These are phyloP conservation scores for Rhodeus uyekii DNA, from an alignment of 2,797 vertebrate genomes.

Conservation along the genomic window DNA sequence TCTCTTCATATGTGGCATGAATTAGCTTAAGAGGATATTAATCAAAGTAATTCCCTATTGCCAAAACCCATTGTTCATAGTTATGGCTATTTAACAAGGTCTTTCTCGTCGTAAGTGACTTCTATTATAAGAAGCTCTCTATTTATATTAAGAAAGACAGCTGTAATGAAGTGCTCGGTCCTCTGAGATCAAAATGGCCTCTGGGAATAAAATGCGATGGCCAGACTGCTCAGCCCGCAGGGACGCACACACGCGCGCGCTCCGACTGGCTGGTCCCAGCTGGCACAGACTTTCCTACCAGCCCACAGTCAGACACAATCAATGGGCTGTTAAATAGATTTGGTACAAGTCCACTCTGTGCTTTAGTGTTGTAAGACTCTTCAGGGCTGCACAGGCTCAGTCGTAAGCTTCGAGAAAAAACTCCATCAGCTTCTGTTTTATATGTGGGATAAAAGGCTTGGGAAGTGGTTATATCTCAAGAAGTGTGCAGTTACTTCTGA, in stretches of 20 bases:
- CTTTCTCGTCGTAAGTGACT: constrained; percentile 55
- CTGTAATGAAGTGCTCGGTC: constrained; percentile 54
- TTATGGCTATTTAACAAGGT: constrained; percentile 57
- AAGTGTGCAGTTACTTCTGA: no score
- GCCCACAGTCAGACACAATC: constrained; percentile 56
- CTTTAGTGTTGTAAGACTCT: constrained; percentile 28
- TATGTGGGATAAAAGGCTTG: not conserved
- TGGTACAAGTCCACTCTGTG: constrained; percentile 51
- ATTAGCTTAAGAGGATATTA: constrained; percentile 43
- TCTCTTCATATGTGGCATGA: not conserved
- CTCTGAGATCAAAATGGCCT: constrained; percentile 51
- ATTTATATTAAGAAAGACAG: constrained; percentile 57
- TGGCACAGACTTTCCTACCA: constrained; percentile 55
- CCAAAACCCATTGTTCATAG: constrained; percentile 53
- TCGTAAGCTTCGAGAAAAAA: constrained; percentile 1
- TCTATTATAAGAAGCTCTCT: constrained; percentile 52
- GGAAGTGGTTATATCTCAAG: not conserved
- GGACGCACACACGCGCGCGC: not conserved
- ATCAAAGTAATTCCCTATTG: constrained; percentile 45
- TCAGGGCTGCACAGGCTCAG: constrained; percentile 10
- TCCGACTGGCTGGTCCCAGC: constrained; percentile 51
- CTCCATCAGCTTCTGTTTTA: not conserved
- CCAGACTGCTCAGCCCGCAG: constrained; percentile 46
- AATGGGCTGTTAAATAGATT: constrained; percentile 60
- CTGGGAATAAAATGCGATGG: constrained; percentile 36